Evolutionary conservation across 2,797 vertebrate genomes (phyloP).

Genomic region (Lepus oiostolus): DNA sequence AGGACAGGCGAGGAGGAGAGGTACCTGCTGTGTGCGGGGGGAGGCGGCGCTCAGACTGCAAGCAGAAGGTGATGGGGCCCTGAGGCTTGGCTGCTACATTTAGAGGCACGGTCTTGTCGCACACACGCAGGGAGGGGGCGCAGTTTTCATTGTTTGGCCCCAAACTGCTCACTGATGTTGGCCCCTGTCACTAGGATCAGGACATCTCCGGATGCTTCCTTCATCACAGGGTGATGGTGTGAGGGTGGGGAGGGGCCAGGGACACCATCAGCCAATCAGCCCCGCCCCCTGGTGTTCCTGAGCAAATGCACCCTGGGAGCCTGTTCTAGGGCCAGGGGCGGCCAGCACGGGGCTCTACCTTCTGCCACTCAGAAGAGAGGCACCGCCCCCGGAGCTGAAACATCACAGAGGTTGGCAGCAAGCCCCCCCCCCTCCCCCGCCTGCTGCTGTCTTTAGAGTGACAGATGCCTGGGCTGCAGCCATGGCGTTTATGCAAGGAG

Average conservation of each 20-base stretch:
- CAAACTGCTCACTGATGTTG: no score
- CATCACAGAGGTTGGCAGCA: rapidly evolving
- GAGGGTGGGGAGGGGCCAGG: rapidly evolving
- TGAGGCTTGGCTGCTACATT: no score
- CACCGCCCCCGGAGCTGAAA: background rate
- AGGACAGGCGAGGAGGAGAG: no score
- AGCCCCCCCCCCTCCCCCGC: background rate
- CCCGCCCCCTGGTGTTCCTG: rapidly evolving
- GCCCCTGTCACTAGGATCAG: no score
- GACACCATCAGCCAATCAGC: rapidly evolving
- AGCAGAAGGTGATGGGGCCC: no score
- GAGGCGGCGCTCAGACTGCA: no score
- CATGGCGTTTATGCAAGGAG: background rate
- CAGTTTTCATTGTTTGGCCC: no score
- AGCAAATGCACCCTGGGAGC: background rate
- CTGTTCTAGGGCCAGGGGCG: rapidly evolving
- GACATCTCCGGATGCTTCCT: no score
- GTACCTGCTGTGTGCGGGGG: no score
- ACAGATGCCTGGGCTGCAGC: conserved; percentile 21
- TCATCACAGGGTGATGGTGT: rapidly evolving
- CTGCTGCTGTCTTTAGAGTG: background rate
- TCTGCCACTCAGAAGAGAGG: background rate
- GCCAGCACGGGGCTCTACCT: rapidly evolving
- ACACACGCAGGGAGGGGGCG: no score
- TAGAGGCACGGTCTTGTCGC: no score